Evolutionary conservation across 1,140 invertebrate genomes (phyloP).

Genomic region (Lucilia cuprina): DNA sequence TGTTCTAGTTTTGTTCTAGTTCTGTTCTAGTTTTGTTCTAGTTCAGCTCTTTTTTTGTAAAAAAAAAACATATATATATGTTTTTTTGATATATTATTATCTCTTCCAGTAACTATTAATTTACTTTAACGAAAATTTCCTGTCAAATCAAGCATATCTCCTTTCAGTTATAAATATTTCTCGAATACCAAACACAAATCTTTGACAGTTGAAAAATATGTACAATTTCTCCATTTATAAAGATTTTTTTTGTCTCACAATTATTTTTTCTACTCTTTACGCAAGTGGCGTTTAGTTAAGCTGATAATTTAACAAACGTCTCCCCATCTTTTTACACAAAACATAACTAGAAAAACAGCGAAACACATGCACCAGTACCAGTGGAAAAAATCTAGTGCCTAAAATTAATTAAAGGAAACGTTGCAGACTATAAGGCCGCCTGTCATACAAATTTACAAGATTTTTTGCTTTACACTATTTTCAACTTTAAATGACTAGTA

Average conservation of each 20-base stretch:
- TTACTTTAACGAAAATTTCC: too few species aligned
- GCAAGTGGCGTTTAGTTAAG: not conserved
- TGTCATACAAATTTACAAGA: conserved; percentile 16
- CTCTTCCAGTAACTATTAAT: too few species aligned
- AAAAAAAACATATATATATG: too few species aligned
- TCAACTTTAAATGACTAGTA: not conserved
- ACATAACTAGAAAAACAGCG: not conserved
- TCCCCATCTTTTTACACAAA: not conserved
- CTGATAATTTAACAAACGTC: not conserved
- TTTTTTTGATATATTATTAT: too few species aligned
- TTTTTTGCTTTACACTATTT: not conserved
- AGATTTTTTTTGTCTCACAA: too few species aligned
- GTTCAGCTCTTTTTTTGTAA: too few species aligned
- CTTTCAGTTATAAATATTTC: not conserved
- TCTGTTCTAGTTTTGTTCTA: too few species aligned
- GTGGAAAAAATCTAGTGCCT: not conserved
- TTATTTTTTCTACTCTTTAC: not conserved
- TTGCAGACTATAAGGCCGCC: not conserved
- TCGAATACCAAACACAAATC: not conserved
- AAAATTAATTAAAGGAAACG: conserved; percentile 22
- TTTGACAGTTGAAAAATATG: not conserved
- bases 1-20: too few species aligned
- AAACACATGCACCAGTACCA: not conserved
- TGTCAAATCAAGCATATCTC: not conserved
- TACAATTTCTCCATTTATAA: too few species aligned